These are phyloP conservation scores for Idaea aversata DNA, from an alignment of 2,888 invertebrate genomes.

Conservation along the genomic window DNA sequence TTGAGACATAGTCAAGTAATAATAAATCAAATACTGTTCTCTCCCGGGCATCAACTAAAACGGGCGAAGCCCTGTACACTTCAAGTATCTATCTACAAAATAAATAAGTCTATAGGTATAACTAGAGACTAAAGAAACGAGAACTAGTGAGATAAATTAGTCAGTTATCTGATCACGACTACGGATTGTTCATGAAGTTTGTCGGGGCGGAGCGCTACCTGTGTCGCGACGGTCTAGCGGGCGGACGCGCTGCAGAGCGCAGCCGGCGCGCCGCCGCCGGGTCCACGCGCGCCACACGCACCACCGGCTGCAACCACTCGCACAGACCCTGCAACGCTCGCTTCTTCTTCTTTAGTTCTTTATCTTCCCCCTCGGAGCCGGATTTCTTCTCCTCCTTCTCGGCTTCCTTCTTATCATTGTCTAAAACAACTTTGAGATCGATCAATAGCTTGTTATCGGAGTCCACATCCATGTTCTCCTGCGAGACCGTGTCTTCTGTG, in stretches of 20 bases:
- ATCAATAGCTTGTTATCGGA: conserved; percentile 40
- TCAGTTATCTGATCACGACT: conserved; percentile 27
- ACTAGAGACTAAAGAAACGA: neutral
- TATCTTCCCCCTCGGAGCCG: conserved; percentile 52
- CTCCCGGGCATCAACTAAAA: conserved; percentile 8
- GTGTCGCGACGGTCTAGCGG: conserved; percentile 22
- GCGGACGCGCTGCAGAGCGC: conserved; percentile 54
- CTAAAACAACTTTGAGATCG: conserved; percentile 46
- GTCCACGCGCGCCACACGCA: conserved; percentile 84
- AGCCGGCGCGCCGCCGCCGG: conserved; percentile 51
- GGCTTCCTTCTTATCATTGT: conserved; percentile 41
- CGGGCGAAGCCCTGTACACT: conserved; percentile 13
- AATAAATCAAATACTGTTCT: conserved; percentile 47
- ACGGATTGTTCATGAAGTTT: conserved; percentile 1
- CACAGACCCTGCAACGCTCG: conserved; percentile 52
- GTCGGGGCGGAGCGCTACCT: conserved; percentile 47
- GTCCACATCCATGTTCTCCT: conserved; percentile 33
- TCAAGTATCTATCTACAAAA: conserved; percentile 24
- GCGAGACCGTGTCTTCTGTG: conserved; percentile 29
- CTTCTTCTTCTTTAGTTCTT: conserved; percentile 52
- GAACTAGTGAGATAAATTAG: conserved; percentile 21
- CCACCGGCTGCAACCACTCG: conserved; percentile 82
- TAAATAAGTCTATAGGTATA: conserved; percentile 19
- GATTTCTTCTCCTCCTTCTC: conserved; percentile 47
- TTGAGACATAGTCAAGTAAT: conserved; percentile 32